Percentiles rank a stretch among this genome's conserved stretches.
phyloP scores from a whole-genome alignment of 2,888 invertebrate species.

The Leptinotarsa peninsularis region DNA sequence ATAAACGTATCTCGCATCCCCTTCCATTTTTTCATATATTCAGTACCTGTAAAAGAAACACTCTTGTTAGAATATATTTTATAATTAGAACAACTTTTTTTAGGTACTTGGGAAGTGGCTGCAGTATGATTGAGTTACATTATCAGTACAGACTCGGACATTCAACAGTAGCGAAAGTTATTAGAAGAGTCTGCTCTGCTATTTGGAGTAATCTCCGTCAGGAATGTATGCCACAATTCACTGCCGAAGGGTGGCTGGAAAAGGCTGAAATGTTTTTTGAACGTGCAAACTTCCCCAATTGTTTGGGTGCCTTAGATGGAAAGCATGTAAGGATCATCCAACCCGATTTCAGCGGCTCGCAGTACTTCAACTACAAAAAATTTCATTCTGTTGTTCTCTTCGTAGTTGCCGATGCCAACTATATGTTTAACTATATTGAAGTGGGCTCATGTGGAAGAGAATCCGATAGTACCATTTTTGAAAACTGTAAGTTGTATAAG shows the following conservation, averaged over 20 bases:
- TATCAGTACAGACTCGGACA: conserved; percentile 20
- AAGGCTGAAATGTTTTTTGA: conserved; percentile 6
- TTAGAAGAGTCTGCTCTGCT: conserved; percentile 11
- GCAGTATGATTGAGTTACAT: conserved; percentile 18
- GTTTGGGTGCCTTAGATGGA: conserved; percentile 15
- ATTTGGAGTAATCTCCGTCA: conserved; percentile 16
- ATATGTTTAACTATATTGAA: conserved; percentile 16
- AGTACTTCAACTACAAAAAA: conserved; percentile 12
- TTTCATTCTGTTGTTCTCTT: conserved; percentile 9
- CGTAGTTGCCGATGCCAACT: conserved; percentile 11
- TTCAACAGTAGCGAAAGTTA: conserved; percentile 12
- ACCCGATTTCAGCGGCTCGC: conserved; percentile 12
- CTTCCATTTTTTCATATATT: conserved; percentile 18
- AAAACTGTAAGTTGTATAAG: conserved; percentile 1
- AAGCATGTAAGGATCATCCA: conserved; percentile 16
- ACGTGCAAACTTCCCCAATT: conserved; percentile 8
- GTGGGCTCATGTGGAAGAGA: conserved; percentile 13
- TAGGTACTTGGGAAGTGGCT: conserved; percentile 24
- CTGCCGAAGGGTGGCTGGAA: conserved; percentile 14
- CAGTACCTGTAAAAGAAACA: not conserved
- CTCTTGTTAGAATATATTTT: conserved; percentile 4
- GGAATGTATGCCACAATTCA: conserved; percentile 9
- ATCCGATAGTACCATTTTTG: conserved; percentile 13
- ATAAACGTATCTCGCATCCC: conserved; percentile 12
- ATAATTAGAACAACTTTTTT: conserved; percentile 11